A percentile compares a stretch with the other conserved stretches of the same genome.
Conservation (phyloP, 2,888 invertebrate species). For the Mesochorus sp. region DNA sequence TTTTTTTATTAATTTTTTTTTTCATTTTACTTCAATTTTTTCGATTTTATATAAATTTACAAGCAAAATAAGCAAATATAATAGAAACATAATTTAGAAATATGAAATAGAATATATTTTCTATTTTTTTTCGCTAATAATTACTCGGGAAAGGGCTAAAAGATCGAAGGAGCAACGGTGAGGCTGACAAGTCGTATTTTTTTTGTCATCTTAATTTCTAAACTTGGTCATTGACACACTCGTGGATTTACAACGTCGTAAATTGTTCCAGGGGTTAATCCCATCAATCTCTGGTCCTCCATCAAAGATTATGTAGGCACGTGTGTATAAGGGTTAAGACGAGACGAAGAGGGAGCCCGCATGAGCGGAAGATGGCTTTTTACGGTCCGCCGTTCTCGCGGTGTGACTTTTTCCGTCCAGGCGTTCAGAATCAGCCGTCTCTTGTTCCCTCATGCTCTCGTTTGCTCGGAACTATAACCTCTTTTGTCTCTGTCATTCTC, state of each 20-base stretch:
- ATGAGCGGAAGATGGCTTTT: constrained; percentile 15
- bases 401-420: constrained; percentile 45
- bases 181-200: background rate
- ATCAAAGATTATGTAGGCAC: background rate
- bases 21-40: too few species aligned
- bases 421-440: constrained; percentile 59
- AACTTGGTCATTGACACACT: background rate
- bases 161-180: background rate
- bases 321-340: background rate
- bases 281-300: background rate
- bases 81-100: too few species aligned
- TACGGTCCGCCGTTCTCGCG: constrained; percentile 31
- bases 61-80: too few species aligned
- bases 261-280: constrained; percentile 4
- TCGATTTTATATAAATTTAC: too few species aligned
- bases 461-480: constrained; percentile 32
- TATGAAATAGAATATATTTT: too few species aligned
- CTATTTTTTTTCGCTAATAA: too few species aligned
- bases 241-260: constrained; percentile 13
- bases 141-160: background rate
- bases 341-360: background rate
- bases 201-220: background rate
- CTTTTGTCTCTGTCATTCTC: background rate
- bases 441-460: constrained; percentile 51
- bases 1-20: too few species aligned